phyloP scores from a whole-genome alignment of 2,113 vertebrate species.

The Lepisosteus oculatus region DNA sequence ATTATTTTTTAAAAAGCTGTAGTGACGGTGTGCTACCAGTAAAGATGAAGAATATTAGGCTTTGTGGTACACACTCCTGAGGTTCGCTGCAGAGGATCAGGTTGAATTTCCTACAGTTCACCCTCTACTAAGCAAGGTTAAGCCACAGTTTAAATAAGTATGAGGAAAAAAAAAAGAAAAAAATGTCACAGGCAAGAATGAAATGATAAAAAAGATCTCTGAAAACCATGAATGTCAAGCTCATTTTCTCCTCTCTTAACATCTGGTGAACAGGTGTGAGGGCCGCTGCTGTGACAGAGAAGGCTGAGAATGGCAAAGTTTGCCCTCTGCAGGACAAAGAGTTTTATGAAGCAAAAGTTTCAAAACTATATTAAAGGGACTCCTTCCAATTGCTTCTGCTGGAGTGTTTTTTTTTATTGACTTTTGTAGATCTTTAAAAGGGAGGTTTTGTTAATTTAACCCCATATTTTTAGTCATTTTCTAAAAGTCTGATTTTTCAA shows the following conservation, averaged over 20 bases:
- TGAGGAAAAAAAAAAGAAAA: slow-evolving; percentile 21
- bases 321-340: slow-evolving; percentile 52
- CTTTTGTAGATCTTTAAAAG: no score
- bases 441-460: no score
- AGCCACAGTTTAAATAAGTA: slow-evolving; percentile 31
- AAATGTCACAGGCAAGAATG: slow-evolving; percentile 20
- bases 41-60: neutral
- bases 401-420: no score
- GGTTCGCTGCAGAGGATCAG: slow-evolving; percentile 20
- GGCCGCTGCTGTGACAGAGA: slow-evolving; percentile 35
- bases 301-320: slow-evolving; percentile 31
- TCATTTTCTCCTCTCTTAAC: slow-evolving; percentile 45
- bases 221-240: slow-evolving; percentile 47
- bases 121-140: slow-evolving; percentile 25
- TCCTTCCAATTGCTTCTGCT: no score
- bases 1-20: neutral
- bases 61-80: neutral
- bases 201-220: slow-evolving; percentile 24
- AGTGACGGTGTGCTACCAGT: neutral
- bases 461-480: no score
- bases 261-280: slow-evolving; percentile 71
- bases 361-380: no score
- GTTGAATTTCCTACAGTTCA: slow-evolving; percentile 39
- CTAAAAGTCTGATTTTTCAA: no score
- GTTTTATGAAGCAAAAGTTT: neutral